These are phyloP conservation scores for Melanotaenia parkinsoni DNA, from an alignment of 2,797 vertebrate species.

Conservation along the genomic window DNA sequence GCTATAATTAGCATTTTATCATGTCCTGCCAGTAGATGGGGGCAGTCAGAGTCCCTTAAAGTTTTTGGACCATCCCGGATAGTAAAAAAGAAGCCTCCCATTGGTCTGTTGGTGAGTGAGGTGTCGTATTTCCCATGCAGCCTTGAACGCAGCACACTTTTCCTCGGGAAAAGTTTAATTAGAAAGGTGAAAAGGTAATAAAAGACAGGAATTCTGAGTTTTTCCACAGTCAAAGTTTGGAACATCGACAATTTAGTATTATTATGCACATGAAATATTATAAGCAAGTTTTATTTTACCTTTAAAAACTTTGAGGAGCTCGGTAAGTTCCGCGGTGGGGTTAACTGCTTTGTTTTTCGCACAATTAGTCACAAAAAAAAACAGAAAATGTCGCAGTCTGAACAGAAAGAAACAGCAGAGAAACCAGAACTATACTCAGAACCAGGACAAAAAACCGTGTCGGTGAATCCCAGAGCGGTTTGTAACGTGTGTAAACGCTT, in stretches of 20 bases:
- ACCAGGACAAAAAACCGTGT: background rate
- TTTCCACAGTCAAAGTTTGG: background rate
- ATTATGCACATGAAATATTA: background rate
- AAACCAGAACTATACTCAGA: background rate
- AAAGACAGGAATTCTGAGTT: background rate
- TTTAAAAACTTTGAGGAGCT: background rate
- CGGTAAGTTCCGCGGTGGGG: background rate
- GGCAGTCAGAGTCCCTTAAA: conserved; percentile 18
- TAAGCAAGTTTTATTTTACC: background rate
- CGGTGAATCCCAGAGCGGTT: conserved; percentile 65
- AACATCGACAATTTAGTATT: rapidly evolving
- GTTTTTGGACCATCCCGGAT: conserved; percentile 38
- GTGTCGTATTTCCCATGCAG: conserved; percentile 59
- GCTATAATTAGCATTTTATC: background rate
- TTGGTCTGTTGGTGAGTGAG: conserved; percentile 41
- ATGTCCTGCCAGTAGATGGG: conserved; percentile 63
- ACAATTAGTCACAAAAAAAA: background rate
- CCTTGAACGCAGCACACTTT: conserved; percentile 45
- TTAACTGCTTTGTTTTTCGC: background rate
- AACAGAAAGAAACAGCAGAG: background rate
- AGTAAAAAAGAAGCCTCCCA: conserved; percentile 22
- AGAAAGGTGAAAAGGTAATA: background rate
- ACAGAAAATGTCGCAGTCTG: conserved; percentile 48
- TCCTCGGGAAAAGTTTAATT: conserved; percentile 5
- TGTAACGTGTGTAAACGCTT: conserved; percentile 84